Conservation (phyloP, 2,113 vertebrate genomes). For the Delphinapterus leucas region DNA sequence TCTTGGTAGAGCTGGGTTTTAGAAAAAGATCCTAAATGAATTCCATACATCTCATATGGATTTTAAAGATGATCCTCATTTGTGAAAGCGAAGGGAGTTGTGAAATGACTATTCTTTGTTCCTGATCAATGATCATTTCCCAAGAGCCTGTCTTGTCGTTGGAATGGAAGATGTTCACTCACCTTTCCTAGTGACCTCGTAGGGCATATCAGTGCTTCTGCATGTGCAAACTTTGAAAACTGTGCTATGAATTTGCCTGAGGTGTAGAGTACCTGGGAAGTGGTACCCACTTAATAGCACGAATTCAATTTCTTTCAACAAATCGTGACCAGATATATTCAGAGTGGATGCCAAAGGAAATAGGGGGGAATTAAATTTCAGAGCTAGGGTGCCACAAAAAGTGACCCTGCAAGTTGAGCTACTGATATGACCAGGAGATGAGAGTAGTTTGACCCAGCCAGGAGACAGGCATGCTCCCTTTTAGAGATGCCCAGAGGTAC, state of each 20-base stretch:
- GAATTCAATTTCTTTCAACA: slow-evolving; percentile 37
- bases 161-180: not conserved
- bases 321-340: slow-evolving; percentile 1
- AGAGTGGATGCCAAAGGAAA: not conserved
- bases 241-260: not conserved
- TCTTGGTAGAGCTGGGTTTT: not conserved
- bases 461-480: not conserved
- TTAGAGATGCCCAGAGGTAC: not conserved
- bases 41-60: not conserved
- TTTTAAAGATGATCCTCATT: not conserved
- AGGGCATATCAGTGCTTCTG: not conserved
- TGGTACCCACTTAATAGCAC: not conserved
- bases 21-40: not conserved
- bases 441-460: not conserved
- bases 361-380: not conserved
- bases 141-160: not conserved
- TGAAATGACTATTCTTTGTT: not conserved
- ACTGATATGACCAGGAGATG: rapidly evolving
- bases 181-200: not conserved
- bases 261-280: not conserved
- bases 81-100: not conserved
- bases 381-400: not conserved
- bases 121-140: not conserved
- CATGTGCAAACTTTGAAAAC: not conserved
- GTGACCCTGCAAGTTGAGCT: slow-evolving; percentile 38